These are phyloP conservation scores for Pheosia gnoma DNA, from an alignment of 2,888 invertebrate species.

Conservation along the genomic window DNA sequence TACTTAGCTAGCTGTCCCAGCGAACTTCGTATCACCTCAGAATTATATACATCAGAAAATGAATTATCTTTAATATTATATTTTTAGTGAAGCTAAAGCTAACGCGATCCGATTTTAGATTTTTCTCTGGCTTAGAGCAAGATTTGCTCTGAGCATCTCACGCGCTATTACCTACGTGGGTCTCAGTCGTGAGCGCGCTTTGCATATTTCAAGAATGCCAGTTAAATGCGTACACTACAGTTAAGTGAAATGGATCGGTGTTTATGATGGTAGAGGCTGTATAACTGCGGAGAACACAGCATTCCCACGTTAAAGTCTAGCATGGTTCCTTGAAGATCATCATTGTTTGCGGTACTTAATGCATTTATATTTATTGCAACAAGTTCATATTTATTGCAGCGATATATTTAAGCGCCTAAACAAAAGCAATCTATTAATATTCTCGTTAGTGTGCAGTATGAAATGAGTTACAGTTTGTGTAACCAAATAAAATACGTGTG, in stretches of 20 bases:
- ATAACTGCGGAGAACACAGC: slow-evolving; percentile 46
- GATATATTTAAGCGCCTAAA: neutral
- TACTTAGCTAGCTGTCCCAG: too few species aligned
- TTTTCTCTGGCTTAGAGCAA: slow-evolving; percentile 42
- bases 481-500: too few species aligned
- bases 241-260: slow-evolving; percentile 76
- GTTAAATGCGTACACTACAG: slow-evolving; percentile 73
- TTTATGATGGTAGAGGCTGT: slow-evolving; percentile 63
- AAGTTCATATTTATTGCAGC: neutral
- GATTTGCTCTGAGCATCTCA: slow-evolving; percentile 66
- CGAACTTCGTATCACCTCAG: too few species aligned
- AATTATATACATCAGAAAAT: too few species aligned
- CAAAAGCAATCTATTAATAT: neutral
- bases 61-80: too few species aligned
- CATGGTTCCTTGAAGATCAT: slow-evolving; percentile 50
- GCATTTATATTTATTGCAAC: slow-evolving; percentile 22
- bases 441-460: too few species aligned
- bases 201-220: slow-evolving; percentile 78
- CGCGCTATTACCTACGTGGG: slow-evolving; percentile 66
- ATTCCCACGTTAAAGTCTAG: slow-evolving; percentile 61
- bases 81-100: too few species aligned
- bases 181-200: slow-evolving; percentile 75
- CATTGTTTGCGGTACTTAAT: slow-evolving; percentile 46
- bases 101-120: slow-evolving; percentile 53
- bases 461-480: too few species aligned